Evolutionary conservation across 2,888 invertebrate species (phyloP).

Genomic region (Andrena flavipes): DNA sequence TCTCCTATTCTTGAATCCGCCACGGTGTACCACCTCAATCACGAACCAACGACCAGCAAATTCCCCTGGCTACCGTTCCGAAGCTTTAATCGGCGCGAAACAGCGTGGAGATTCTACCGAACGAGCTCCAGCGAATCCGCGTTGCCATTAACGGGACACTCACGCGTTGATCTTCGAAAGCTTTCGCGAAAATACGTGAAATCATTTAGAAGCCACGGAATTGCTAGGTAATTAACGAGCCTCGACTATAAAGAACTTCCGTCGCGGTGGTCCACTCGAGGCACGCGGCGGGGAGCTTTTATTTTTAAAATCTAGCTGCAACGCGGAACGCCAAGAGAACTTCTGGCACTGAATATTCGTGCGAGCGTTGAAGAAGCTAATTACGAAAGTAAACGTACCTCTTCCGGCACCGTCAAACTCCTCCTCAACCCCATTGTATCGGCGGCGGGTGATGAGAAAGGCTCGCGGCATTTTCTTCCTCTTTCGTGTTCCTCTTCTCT

Average conservation of each 20-base stretch:
- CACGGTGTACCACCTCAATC: constrained; percentile 63
- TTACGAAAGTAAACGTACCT: constrained; percentile 70
- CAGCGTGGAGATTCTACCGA: constrained; percentile 32
- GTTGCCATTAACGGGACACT: constrained; percentile 28
- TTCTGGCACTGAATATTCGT: constrained; percentile 13
- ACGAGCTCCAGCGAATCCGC: neutral
- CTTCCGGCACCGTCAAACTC: constrained; percentile 78
- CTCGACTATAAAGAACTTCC: neutral
- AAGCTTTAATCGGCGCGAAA: constrained; percentile 20
- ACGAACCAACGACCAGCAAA: constrained; percentile 61
- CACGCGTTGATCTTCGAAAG: neutral
- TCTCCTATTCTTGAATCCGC: constrained; percentile 76
- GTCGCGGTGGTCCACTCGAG: neutral
- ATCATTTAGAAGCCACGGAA: neutral
- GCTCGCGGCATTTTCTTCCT: constrained; percentile 87
- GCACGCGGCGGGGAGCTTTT: neutral
- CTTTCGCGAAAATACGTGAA: neutral
- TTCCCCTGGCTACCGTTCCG: constrained; percentile 40
- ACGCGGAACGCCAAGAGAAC: neutral
- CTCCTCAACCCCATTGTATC: constrained; percentile 85
- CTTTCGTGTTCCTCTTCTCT: constrained; percentile 23
- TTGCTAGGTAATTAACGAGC: neutral
- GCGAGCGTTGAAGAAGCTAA: neutral
- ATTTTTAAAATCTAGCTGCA: constrained; percentile 23
- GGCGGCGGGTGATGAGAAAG: constrained; percentile 88